Conservation (phyloP, 2,888 invertebrate species). For the Hofmannophila pseudospretella region DNA sequence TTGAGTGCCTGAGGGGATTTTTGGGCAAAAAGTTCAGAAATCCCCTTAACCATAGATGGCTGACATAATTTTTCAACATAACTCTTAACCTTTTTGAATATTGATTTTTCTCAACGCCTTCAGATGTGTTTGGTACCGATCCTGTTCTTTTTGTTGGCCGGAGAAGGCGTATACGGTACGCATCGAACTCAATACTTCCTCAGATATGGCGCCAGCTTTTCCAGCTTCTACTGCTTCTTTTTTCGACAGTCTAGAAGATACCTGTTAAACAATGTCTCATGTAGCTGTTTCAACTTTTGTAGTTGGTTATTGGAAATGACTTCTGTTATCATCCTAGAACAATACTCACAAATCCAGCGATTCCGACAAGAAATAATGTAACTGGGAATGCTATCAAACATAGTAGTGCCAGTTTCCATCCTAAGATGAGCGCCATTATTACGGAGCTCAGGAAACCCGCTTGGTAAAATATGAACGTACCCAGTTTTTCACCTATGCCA, state of each 20-base stretch:
- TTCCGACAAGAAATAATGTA: slow-evolving; percentile 79
- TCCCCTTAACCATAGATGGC: neutral
- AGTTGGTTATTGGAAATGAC: neutral
- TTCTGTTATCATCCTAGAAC: too few species aligned
- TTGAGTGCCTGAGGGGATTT: too few species aligned
- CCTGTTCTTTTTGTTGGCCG: slow-evolving; percentile 83
- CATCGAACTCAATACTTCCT: slow-evolving; percentile 85
- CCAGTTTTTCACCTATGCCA: slow-evolving; percentile 89
- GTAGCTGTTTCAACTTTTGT: neutral
- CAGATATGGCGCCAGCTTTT: slow-evolving; percentile 86
- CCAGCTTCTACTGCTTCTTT: slow-evolving; percentile 85
- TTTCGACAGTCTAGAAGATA: slow-evolving; percentile 80
- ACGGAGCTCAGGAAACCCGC: slow-evolving; percentile 82
- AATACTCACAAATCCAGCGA: slow-evolving; percentile 79
- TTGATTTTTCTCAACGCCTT: slow-evolving; percentile 81
- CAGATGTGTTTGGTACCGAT: slow-evolving; percentile 81
- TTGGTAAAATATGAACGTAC: slow-evolving; percentile 84
- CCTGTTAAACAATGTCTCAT: slow-evolving; percentile 57
- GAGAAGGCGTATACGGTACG: slow-evolving; percentile 88
- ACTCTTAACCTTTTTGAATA: slow-evolving; percentile 77
- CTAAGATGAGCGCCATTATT: slow-evolving; percentile 84
- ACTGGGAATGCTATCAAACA: slow-evolving; percentile 85
- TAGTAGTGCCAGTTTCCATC: slow-evolving; percentile 89
- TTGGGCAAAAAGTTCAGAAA: too few species aligned
- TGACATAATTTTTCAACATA: neutral